These are phyloP conservation scores for Meteorus sp. DNA, from an alignment of 1,140 invertebrate genomes.

Conservation along the genomic window DNA sequence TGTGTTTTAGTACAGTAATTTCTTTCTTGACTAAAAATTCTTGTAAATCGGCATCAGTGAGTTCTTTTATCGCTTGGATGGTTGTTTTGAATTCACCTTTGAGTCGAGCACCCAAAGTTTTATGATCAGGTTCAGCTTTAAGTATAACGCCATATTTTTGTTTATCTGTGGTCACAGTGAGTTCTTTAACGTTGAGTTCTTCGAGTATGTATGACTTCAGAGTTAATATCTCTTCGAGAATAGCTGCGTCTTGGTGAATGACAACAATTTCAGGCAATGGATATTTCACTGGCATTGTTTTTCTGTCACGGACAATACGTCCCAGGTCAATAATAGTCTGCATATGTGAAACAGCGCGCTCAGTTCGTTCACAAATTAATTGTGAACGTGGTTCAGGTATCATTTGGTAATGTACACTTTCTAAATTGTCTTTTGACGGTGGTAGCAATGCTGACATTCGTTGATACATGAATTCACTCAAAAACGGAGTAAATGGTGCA, in stretches of 20 bases:
- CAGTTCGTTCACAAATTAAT: slow-evolving; percentile 85
- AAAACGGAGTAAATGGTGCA: slow-evolving; percentile 96
- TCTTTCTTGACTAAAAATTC: slow-evolving; percentile 72
- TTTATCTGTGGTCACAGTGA: slow-evolving; percentile 92
- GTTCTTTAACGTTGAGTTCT: slow-evolving; percentile 89
- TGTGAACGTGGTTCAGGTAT: slow-evolving; percentile 72
- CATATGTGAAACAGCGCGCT: slow-evolving; percentile 88
- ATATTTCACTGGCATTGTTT: slow-evolving; percentile 94
- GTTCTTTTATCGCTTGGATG: slow-evolving; percentile 76
- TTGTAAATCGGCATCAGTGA: slow-evolving; percentile 82
- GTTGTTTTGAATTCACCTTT: slow-evolving; percentile 91
- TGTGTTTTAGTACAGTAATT: slow-evolving; percentile 75
- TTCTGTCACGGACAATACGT: slow-evolving; percentile 87
- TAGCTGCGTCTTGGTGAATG: slow-evolving; percentile 82
- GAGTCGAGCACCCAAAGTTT: slow-evolving; percentile 80
- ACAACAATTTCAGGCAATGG: slow-evolving; percentile 95
- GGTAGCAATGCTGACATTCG: slow-evolving; percentile 68
- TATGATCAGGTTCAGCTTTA: slow-evolving; percentile 92
- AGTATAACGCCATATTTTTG: slow-evolving; percentile 91
- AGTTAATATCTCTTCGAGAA: slow-evolving; percentile 79
- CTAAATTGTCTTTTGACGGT: slow-evolving; percentile 53
- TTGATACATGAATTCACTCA: slow-evolving; percentile 96
- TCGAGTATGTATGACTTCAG: slow-evolving; percentile 88
- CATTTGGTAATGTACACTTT: slow-evolving; percentile 88
- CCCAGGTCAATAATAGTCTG: slow-evolving; percentile 95